Base-by-base conservation (phyloP, 92 coral and sea anemone genomes). In the Palythoa grandiflora region DNA sequence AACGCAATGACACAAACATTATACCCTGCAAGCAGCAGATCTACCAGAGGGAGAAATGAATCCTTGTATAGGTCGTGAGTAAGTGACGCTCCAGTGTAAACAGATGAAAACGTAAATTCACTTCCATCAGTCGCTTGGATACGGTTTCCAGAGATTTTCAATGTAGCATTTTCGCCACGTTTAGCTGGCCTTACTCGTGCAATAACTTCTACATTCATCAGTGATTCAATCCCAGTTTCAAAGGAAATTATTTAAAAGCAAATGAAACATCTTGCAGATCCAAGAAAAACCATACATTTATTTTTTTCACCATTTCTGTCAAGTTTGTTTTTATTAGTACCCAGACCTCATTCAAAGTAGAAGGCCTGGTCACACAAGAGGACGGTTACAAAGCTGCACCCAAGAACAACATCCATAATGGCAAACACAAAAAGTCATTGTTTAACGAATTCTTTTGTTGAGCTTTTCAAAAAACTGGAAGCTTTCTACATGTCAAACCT, bases 171-270 rank as follows among this genome's bases (percentile, higher is more conserved):
- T 78, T 95, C 98, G 16, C 98, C 96, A 38, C 94, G 87, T 75
- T 86, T 89, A 10, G 96, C 92, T 16, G 98, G 94, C 9, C 96
- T 84, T 72, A 95, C 84, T 38, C 98, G 94, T 52, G 98, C 96
- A 13, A 95, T 87, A 21, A 95, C 96, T 87, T 95, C 98, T 36
- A 93, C 85, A 87, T 95, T 93, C 98, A 95, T 93, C 39, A 51
- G 51, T 47, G 9, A 63, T 66, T 44, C 38, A 81, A 66, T 12
- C 19, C 14, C 28, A 68, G 40, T 51, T 36, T 70, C 21, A 70
- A 9, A 17, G 20, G 70, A 2, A 44, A 44, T 4, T 44, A 3
- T 44, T 44, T 44, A 44, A 44, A 44, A 44, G 50, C 50, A 44
- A 44, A 44, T 44, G 50, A 44, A 44, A 44, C 50, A 44, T 44